Evolutionary conservation across 2,797 vertebrate genomes (phyloP), one percentile per base, ranked within the genome.

Genomic region (Florisuga fusca): DNA sequence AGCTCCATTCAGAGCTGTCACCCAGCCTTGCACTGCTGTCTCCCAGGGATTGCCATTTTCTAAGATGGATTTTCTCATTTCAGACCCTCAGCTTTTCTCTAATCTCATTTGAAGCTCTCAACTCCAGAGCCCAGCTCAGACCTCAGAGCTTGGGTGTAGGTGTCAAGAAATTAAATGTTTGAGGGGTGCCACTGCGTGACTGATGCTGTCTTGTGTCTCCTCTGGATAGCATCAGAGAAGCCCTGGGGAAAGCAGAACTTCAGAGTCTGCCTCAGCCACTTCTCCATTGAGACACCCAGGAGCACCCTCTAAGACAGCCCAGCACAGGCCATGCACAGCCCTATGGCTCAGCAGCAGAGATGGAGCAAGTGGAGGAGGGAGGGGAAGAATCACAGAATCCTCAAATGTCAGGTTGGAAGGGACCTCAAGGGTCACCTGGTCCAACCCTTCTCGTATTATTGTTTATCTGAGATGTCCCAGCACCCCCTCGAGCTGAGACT

Each of bases 251-350:
- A 68, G 54, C 12, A 89, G 50, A 76, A 31, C 51, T 20, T 55
- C 63, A 45, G 68, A 29, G 41, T 19, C 45, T 55, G 45, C 38
- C 57, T 61, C 46, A 54, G 58, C 16, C 62, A 34, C 6, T 78
- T 29, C 48, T 48, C 34, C 83, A 57, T 12, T 3, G 20, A 59
- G 34, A 51, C 3, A 16, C 2, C 6, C 27, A 21, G 59, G 29
- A 73, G n/a, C 38, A 16, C 14, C 27, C 58, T 59, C 51, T 15
- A 17, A 72, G 64, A 46, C 23, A 57, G 1, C 26, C n/a, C 27
- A 0, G 0, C 33, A 12, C 13, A 55, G 48, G 16, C 31, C 29
- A 3, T 3, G 26, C 19, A n/a, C 54, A 72, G 2, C 15, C 50
- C 41, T 36, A 34, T 17, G 33, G 26, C 29, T n/a, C 54, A 19